These are phyloP conservation scores for Cheilosia pagana DNA, from an alignment of 2,888 invertebrate genomes.

Conservation along the genomic window DNA sequence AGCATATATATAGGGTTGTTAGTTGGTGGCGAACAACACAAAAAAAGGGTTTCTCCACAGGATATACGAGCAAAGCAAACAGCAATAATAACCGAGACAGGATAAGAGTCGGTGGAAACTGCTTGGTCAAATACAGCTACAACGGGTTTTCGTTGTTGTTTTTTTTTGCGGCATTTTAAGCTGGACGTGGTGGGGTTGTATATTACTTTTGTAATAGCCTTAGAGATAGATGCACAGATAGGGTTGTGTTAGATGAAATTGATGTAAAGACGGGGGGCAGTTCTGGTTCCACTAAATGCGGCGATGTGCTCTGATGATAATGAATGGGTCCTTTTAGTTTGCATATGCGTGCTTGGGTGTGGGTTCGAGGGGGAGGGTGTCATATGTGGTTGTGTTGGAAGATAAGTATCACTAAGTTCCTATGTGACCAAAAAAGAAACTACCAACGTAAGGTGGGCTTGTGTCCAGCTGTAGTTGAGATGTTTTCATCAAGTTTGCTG, in stretches of 20 bases:
- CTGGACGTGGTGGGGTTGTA: constrained; percentile 35
- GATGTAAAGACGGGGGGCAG: constrained; percentile 16
- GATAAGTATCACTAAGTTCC: constrained; percentile 2
- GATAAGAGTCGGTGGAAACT: constrained; percentile 57
- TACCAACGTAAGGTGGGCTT: constrained; percentile 2
- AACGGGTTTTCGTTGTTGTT: constrained; percentile 16
- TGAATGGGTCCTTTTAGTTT: constrained; percentile 64
- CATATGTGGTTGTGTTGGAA: constrained; percentile 14
- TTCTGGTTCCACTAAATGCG: constrained; percentile 60
- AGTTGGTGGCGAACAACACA: constrained; percentile 40
- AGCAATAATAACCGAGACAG: constrained; percentile 62
- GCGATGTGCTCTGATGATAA: constrained; percentile 53
- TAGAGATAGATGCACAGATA: constrained; percentile 67
- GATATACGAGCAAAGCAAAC: constrained; percentile 65
- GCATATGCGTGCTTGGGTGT: constrained; percentile 49
- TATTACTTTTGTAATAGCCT: constrained; percentile 67
- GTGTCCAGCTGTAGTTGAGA: neutral
- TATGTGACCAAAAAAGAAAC: constrained; percentile 7
- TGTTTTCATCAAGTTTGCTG: no score
- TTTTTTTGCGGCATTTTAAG: constrained; percentile 28
- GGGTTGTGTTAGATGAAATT: constrained; percentile 67
- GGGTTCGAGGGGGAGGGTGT: constrained; percentile 8
- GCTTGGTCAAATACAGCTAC: constrained; percentile 59
- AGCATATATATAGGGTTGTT: constrained; percentile 25
- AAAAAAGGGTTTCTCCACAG: constrained; percentile 57